Evolutionary conservation across 2,797 vertebrate genomes (phyloP).

Genomic region (Toxotes lorentzi): DNA sequence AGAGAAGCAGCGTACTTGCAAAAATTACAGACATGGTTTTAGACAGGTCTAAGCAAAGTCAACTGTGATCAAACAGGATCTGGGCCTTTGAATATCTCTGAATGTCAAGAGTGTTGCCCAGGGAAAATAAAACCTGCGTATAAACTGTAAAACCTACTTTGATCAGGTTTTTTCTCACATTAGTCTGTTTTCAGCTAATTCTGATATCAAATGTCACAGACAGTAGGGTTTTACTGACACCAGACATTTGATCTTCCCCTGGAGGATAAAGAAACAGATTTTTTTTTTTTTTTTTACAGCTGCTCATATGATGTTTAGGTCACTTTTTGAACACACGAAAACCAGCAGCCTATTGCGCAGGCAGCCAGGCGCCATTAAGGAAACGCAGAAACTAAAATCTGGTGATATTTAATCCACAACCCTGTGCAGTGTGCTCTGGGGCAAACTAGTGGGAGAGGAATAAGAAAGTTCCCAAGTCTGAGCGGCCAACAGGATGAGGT

Average conservation of each 20-base stretch:
- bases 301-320: neutral
- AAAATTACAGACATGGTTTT: conserved; percentile 46
- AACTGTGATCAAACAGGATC: conserved; percentile 51
- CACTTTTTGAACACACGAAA: conserved; percentile 15
- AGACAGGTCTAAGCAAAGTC: conserved; percentile 53
- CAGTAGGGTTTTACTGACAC: neutral
- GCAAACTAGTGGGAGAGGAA: conserved; percentile 62
- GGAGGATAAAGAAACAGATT: neutral
- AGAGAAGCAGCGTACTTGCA: conserved; percentile 8
- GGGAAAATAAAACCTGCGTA: conserved; percentile 1
- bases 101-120: neutral
- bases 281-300: neutral
- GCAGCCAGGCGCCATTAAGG: neutral
- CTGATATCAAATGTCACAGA: neutral
- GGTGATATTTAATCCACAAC: neutral
- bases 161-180: neutral
- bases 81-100: conserved; percentile 9
- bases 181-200: neutral
- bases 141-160: neutral
- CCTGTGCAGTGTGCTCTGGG: neutral
- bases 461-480: conserved; percentile 75
- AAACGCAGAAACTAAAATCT: neutral
- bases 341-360: neutral
- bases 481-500: conserved; percentile 82
- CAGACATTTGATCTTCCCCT: neutral